A percentile compares a stretch with the other conserved stretches of the same genome.
These are phyloP conservation scores for Lasioglossum malachurum DNA, from an alignment of 2,888 invertebrate genomes.

Conservation along the genomic window DNA sequence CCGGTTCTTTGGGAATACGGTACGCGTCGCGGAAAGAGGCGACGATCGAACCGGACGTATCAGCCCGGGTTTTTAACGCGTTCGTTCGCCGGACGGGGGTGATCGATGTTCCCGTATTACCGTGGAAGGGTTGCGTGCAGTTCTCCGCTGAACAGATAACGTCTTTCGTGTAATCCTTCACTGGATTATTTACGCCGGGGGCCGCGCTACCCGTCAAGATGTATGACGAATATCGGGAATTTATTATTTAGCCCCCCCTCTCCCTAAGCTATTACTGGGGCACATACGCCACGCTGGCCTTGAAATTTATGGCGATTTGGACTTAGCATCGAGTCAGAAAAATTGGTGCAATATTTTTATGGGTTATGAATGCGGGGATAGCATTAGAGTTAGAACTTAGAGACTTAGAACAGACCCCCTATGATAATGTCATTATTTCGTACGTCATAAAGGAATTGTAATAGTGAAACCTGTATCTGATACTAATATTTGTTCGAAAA, in stretches of 20 bases:
- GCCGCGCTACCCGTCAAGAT: not conserved
- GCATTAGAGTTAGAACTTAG: not conserved
- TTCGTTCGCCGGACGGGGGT: conserved; percentile 5
- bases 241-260: not conserved
- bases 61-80: conserved; percentile 25
- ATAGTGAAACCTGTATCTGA: not conserved
- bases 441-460: not conserved
- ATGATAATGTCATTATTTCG: not conserved
- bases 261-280: not conserved
- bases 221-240: not conserved
- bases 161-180: conserved; percentile 12
- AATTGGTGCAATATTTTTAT: not conserved
- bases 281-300: not conserved
- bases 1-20: conserved; percentile 39
- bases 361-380: too few species aligned
- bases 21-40: conserved; percentile 4
- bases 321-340: not conserved
- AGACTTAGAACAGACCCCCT: not conserved
- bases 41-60: conserved; percentile 13
- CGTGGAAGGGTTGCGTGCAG: conserved; percentile 16
- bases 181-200: conserved; percentile 6
- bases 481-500: too few species aligned
- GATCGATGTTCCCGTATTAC: conserved; percentile 33
- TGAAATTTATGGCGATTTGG: not conserved
- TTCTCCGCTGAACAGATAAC: conserved; percentile 1